These are phyloP conservation scores for Cirrhinus molitorella DNA, from an alignment of 2,797 vertebrate species.

Conservation along the genomic window DNA sequence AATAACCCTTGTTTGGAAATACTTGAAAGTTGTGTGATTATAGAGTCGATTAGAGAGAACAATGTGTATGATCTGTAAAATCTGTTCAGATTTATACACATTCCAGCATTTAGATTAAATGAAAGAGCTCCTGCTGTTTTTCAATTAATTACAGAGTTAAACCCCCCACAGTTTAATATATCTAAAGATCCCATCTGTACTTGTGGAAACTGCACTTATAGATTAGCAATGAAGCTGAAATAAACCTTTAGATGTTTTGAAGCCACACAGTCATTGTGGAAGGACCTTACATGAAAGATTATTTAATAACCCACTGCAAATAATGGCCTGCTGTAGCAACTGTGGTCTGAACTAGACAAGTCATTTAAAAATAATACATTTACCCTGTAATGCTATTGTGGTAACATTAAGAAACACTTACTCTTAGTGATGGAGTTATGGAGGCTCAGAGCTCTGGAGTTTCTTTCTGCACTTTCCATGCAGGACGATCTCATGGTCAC, in stretches of 20 bases:
- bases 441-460: conserved; percentile 85
- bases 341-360: neutral
- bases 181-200: neutral
- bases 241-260: neutral
- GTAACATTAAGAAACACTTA: conserved; percentile 42
- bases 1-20: no score
- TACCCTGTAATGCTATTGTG: neutral
- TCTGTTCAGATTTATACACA: neutral
- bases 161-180: neutral
- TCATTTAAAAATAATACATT: neutral
- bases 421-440: conserved; percentile 84
- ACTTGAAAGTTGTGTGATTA: no score
- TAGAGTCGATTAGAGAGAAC: no score
- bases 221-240: neutral
- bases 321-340: neutral
- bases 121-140: conserved; percentile 10
- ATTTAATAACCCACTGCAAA: conserved; percentile 1
- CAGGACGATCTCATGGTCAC: conserved; percentile 64
- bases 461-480: conserved; percentile 80
- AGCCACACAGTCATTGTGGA: neutral
- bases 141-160: neutral
- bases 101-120: conserved; percentile 14
- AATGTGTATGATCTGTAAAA: neutral
- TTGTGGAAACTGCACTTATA: conserved; percentile 7
- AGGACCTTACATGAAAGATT: neutral